Base-by-base conservation (phyloP, 2,797 vertebrate species). In the Ctenopoma kingsleyae region DNA sequence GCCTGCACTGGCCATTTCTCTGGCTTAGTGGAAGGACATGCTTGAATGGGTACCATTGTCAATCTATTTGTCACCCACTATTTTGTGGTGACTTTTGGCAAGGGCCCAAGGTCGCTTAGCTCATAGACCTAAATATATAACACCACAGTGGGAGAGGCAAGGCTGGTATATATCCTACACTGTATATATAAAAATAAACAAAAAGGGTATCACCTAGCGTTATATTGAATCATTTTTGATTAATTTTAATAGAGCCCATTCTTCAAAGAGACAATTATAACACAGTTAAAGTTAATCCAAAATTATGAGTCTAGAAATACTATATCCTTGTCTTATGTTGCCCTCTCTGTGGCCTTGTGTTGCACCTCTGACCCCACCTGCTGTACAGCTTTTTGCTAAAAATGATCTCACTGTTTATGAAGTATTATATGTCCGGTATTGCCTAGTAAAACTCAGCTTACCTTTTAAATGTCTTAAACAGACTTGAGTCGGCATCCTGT, bases 51-150 rank as follows among this genome's bases (percentile, higher is more conserved):
- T 83, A 76, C 84, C 89, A 93, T 92, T 93, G 92, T 93, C 82
- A 72, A 91, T 91, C 84, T 88, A 86, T 93, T 93, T 92, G 87
- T 94, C 93, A 93, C 81, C 74, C 86, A 87, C 91, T 91, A 92
- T 93, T 93, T 86, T 90, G 83, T 83, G 62, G 81, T 64, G 71
- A 71, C 76, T 87, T 83, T 71, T 92, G 93, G 93, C 89, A 58
- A 61, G 22, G 49, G 68, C 79, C 89, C 84, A 85, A 87, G 82
- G 80, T 89, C 79, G 53, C 59, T 81, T 71, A 74, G 82, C 84
- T 91, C 90, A 87, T 68, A 76, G 76, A 50, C 46, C 85, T 92
- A 92, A 90, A 94, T 89, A 91, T 92, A 92, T 60, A 66, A 49
- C 72, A 60, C 30, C 27, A 57, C 54, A 71, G 77, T 71, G 70